Conservation (phyloP, 2,113 vertebrate genomes). For the Corythornis vintsioides region DNA sequence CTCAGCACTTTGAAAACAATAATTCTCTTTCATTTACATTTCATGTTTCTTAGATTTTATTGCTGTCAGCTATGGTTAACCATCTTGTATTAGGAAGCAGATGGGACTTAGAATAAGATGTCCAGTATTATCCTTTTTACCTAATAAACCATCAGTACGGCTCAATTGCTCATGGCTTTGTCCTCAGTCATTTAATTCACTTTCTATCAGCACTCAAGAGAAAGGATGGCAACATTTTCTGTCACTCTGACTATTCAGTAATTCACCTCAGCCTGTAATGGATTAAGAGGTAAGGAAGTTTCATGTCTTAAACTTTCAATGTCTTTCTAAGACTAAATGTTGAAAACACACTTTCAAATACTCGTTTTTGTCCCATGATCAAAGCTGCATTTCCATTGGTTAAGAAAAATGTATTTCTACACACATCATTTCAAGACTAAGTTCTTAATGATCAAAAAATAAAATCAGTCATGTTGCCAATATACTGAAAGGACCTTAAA, state of each 20-base stretch:
- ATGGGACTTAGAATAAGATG: background rate
- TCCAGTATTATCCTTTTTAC: constrained; percentile 35
- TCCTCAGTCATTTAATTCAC: constrained; percentile 42
- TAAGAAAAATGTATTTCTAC: background rate
- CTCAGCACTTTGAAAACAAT: constrained; percentile 34
- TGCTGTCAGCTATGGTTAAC: background rate
- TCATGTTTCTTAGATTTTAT: constrained; percentile 5
- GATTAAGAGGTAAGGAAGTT: constrained; percentile 11
- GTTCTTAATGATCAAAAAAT: background rate
- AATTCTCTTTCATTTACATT: constrained; percentile 41
- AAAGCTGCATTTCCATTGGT: background rate
- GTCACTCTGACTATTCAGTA: background rate
- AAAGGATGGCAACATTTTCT: background rate
- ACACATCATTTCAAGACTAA: background rate
- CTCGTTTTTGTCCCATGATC: background rate
- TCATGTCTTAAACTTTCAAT: constrained; percentile 10
- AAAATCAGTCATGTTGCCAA: background rate
- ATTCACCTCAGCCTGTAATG: background rate
- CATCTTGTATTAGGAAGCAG: background rate
- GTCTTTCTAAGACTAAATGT: background rate
- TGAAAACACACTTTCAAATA: background rate
- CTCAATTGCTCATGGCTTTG: constrained; percentile 1
- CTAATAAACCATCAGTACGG: constrained; percentile 20
- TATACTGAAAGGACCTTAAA: background rate
- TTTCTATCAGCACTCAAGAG: background rate